Base-by-base conservation (phyloP, 2,113 vertebrate genomes). In the Chauna torquata region DNA sequence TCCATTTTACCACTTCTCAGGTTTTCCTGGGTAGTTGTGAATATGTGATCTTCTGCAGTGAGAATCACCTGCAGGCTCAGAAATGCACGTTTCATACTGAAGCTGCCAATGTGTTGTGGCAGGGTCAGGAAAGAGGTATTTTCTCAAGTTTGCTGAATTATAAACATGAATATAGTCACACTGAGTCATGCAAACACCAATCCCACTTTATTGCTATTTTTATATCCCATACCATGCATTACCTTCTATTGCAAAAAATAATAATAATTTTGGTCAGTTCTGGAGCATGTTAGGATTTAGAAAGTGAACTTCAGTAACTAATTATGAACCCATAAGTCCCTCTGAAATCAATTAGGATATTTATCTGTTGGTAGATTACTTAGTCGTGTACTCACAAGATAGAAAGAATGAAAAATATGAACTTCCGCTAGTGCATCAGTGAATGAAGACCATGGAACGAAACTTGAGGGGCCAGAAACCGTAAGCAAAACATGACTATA, bases 1-100 rank as follows among this genome's bases (percentile, higher is more conserved):
- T 81, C 34, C 87, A 86, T 90, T 96, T 96, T 88, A 80, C 61
- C 59, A 71, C 18, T n/a, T 95, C 91, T 94, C 81, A 22, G 81
- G 30, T 94, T 96, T 94, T 87, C 94, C 64, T 66, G 34, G n/a
- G 15, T 76, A 81, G 59, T 87, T 86, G 61, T 72, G 62, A 82
- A 81, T 92, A 95, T 57, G 17, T 77, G 76, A 74, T 94, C 42
- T 79, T 85, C 66, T 32, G 25, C 49, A 82, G 40, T 24, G 14
- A 62, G 74, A 64, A 84, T 81, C 62, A 92, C 45, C 92, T 94
- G 72, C 68, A 54, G 71, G 86, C 49, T 82, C 74, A 70, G 76
- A 83, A 71, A 54, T 50, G 28, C 50, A 64, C 2, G 3, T 64
- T 85, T 62, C 50, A 27, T 28, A 27, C 8, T 61, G 36, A 84